Evolutionary conservation across 2,113 vertebrate genomes (phyloP).

Genomic region (Bostrychus sinensis): DNA sequence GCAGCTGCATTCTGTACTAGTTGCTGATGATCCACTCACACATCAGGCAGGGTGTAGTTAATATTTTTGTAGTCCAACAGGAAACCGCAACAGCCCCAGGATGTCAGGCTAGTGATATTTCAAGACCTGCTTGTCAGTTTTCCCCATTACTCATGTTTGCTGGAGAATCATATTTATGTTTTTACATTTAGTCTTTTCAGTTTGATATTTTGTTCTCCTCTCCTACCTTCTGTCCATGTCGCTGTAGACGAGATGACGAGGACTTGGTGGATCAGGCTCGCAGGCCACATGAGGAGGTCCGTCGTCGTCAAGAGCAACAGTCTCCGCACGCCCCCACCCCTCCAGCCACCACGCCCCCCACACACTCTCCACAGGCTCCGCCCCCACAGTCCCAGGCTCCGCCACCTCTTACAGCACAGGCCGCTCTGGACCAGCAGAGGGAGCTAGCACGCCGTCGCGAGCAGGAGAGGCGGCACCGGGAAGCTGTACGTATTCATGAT

Average conservation of each 20-base stretch:
- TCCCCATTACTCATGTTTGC: too few species aligned
- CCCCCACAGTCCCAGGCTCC: slow-evolving; percentile 54
- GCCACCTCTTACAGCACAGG: slow-evolving; percentile 70
- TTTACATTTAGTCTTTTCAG: too few species aligned
- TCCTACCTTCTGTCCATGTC: too few species aligned
- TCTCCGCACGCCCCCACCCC: slow-evolving; percentile 73
- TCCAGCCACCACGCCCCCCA: slow-evolving; percentile 77
- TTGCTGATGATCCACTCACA: too few species aligned
- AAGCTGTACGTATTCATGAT: slow-evolving; percentile 78
- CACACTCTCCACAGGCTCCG: slow-evolving; percentile 80
- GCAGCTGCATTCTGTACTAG: too few species aligned
- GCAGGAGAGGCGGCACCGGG: slow-evolving; percentile 89
- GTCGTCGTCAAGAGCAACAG: slow-evolving; percentile 70
- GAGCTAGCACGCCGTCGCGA: slow-evolving; percentile 88
- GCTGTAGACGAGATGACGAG: slow-evolving; percentile 86
- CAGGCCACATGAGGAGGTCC: slow-evolving; percentile 66
- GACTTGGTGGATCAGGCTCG: slow-evolving; percentile 72
- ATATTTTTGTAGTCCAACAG: too few species aligned
- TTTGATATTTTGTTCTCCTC: neutral
- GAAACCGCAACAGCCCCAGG: too few species aligned
- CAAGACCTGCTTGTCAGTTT: too few species aligned
- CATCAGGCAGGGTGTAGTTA: too few species aligned
- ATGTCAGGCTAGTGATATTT: too few species aligned
- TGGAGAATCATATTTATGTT: too few species aligned
- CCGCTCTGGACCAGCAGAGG: slow-evolving; percentile 88